A percentile compares a stretch with the other conserved stretches of the same genome.
Evolutionary conservation across 2,888 invertebrate species (phyloP).

Genomic region (Cheilosia urbana): DNA sequence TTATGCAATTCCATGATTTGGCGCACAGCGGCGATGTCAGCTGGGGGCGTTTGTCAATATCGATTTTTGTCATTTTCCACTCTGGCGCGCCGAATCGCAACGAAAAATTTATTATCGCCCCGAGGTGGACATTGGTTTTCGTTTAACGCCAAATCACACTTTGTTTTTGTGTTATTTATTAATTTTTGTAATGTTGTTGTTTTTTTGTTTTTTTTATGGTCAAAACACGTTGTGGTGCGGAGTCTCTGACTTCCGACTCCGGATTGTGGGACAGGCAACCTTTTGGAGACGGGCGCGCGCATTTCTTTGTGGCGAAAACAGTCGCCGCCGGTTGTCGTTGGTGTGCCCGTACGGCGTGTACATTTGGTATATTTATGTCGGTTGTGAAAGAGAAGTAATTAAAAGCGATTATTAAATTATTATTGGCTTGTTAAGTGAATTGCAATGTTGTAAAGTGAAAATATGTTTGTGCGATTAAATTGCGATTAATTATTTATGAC

Average conservation of each 20-base stretch:
- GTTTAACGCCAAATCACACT: slow-evolving; percentile 67
- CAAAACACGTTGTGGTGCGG: slow-evolving; percentile 36
- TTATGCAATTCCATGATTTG: slow-evolving; percentile 60
- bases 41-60: slow-evolving; percentile 67
- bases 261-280: not conserved
- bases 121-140: slow-evolving; percentile 61
- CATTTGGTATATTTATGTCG: slow-evolving; percentile 4
- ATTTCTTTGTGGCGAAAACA: slow-evolving; percentile 57
- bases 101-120: slow-evolving; percentile 59
- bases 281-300: slow-evolving; percentile 15
- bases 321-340: slow-evolving; percentile 11
- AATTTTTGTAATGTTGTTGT: slow-evolving; percentile 65
- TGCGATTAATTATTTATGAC: slow-evolving; percentile 74
- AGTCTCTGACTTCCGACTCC: not conserved
- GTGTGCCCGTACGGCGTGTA: not conserved
- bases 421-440: slow-evolving; percentile 76
- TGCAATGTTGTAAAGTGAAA: slow-evolving; percentile 69
- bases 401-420: slow-evolving; percentile 75
- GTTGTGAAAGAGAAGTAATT: slow-evolving; percentile 54
- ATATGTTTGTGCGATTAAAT: slow-evolving; percentile 73
- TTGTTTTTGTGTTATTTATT: slow-evolving; percentile 64
- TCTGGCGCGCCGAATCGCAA: slow-evolving; percentile 39
- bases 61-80: slow-evolving; percentile 59
- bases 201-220: slow-evolving; percentile 22
- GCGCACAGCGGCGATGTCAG: slow-evolving; percentile 4